phyloP scores from a whole-genome alignment of 64 coral and sea anemone species.

The Montipora capricornis region DNA sequence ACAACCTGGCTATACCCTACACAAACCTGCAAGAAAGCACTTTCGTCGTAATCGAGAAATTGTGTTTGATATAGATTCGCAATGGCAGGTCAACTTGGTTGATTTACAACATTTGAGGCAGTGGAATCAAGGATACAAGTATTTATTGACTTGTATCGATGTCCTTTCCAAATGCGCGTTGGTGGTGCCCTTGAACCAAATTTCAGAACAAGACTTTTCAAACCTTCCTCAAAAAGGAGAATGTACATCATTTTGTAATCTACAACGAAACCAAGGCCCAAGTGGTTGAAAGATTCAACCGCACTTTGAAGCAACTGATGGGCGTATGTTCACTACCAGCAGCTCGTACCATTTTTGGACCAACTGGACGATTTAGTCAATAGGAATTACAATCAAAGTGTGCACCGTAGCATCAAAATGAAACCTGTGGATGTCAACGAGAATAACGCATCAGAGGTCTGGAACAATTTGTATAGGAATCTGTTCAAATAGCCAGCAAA shows the following conservation, averaged over 20 bases:
- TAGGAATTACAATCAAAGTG: slow-evolving; percentile 29
- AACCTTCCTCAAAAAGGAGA: neutral
- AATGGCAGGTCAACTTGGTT: neutral
- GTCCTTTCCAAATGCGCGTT: neutral
- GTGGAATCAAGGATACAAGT: slow-evolving; percentile 20
- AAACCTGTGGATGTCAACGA: no score
- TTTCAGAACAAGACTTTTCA: slow-evolving; percentile 29
- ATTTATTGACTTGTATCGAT: slow-evolving; percentile 29
- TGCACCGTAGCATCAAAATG: no score
- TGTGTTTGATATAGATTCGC: neutral
- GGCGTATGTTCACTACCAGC: slow-evolving; percentile 17
- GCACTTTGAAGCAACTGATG: slow-evolving; percentile 40
- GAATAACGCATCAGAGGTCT: no score
- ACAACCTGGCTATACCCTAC: no score
- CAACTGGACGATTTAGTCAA: slow-evolving; percentile 21
- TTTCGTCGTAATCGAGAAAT: no score
- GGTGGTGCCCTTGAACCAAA: neutral
- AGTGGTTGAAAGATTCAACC: slow-evolving; percentile 21
- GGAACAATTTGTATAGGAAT: no score
- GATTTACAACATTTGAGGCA: neutral
- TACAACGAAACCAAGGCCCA: slow-evolving; percentile 55
- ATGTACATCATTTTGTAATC: slow-evolving; percentile 23
- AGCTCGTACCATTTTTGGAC: neutral
- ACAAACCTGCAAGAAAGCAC: no score
- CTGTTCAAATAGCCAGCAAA: no score